Conservation (phyloP, 2,797 vertebrate genomes). For the Remorina albescens region DNA sequence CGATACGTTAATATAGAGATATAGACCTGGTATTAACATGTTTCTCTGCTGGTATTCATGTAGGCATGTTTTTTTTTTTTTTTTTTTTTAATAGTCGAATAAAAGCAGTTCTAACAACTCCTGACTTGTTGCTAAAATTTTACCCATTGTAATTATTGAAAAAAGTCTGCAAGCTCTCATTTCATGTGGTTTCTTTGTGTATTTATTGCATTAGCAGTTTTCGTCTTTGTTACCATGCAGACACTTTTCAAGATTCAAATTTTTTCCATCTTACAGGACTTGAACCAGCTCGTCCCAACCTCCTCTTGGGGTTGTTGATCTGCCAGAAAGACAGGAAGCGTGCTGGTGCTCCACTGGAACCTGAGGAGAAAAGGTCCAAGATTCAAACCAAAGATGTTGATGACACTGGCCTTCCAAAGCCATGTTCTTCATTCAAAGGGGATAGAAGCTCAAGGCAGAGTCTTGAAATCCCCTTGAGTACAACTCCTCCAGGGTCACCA, state of each 20-base stretch:
- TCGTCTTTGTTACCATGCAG: neutral
- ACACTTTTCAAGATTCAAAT: conserved; percentile 18
- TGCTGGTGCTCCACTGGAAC: conserved; percentile 79
- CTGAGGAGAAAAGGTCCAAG: conserved; percentile 91
- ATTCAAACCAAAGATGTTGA: conserved; percentile 84
- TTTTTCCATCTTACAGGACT: conserved; percentile 86
- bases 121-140: neutral
- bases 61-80: neutral
- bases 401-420: conserved; percentile 81
- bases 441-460: conserved; percentile 80
- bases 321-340: conserved; percentile 95
- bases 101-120: neutral
- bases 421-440: conserved; percentile 57
- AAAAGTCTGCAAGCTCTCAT: conserved; percentile 50
- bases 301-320: conserved; percentile 95
- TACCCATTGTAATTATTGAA: neutral
- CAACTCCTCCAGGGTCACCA: conserved; percentile 92
- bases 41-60: neutral
- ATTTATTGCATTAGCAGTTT: neutral
- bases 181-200: conserved; percentile 12
- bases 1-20: too few species aligned
- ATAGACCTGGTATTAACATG: neutral
- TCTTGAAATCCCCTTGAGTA: conserved; percentile 82
- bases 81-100: neutral
- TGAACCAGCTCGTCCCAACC: conserved; percentile 96